These are phyloP conservation scores for Mustela nigripes DNA, from an alignment of 2,113 vertebrate species.

Conservation along the genomic window DNA sequence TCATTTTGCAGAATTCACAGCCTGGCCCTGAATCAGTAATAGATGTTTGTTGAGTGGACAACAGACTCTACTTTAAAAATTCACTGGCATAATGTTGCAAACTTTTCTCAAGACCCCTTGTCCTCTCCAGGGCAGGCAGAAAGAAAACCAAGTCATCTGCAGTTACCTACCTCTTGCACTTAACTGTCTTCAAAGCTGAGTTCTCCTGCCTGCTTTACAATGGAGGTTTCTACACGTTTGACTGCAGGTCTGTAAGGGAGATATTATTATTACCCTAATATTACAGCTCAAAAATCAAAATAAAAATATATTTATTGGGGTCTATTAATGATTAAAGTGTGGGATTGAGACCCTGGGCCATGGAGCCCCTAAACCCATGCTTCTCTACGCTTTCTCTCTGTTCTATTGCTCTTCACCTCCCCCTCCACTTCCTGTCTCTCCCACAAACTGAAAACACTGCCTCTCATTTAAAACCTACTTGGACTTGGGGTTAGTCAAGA, in stretches of 20 bases:
- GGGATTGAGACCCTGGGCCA: not conserved
- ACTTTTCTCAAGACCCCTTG: not conserved
- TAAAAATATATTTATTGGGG: not conserved
- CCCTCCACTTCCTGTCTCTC: not conserved
- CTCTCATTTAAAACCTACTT: not conserved
- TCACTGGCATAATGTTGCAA: not conserved
- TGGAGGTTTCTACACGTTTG: not conserved
- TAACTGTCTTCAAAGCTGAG: not conserved
- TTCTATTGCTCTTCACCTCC: not conserved
- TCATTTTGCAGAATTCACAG: not conserved
- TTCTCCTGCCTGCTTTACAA: not conserved
- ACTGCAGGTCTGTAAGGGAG: not conserved
- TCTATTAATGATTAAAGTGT: not conserved
- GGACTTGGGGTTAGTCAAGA: not conserved
- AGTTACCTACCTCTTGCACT: not conserved
- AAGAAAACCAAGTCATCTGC: not conserved
- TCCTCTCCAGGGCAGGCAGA: not conserved
- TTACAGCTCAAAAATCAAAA: not conserved
- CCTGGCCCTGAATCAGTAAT: not conserved
- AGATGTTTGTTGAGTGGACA: not conserved
- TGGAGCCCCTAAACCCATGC: no score
- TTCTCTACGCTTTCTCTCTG: not conserved
- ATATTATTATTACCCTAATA: not conserved
- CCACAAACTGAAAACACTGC: not conserved
- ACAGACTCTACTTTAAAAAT: slow-evolving; percentile 37